A percentile compares a stretch with the other conserved stretches of the same genome.
Conservation (phyloP, 2,888 invertebrate genomes). For the Tortricodes alternella region DNA sequence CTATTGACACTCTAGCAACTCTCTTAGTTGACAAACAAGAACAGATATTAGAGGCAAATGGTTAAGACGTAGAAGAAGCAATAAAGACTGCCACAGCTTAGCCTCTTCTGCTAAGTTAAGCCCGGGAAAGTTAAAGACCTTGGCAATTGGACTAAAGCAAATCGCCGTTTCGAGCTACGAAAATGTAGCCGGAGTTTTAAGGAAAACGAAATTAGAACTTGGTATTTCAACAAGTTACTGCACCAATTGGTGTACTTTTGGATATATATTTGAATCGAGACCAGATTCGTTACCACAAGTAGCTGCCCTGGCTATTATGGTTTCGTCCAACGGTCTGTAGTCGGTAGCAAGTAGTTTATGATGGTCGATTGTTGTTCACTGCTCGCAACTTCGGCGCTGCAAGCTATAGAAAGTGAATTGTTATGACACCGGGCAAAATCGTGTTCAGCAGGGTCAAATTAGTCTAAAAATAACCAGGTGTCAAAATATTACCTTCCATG, state of each 20-base stretch:
- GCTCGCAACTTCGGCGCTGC: no score
- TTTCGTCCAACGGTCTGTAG: slow-evolving; percentile 98
- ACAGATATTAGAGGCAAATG: slow-evolving; percentile 94
- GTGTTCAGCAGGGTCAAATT: no score
- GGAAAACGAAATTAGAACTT: slow-evolving; percentile 89
- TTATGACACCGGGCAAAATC: no score
- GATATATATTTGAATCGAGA: slow-evolving; percentile 99
- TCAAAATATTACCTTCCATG: no score
- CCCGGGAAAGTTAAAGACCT: slow-evolving; percentile 91
- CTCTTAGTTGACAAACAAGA: slow-evolving; percentile 90
- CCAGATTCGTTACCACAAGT: slow-evolving; percentile 99
- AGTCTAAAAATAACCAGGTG: no score
- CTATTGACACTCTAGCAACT: slow-evolving; percentile 94
- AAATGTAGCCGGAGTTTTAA: slow-evolving; percentile 87
- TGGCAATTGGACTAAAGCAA: slow-evolving; percentile 94
- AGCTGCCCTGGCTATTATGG: slow-evolving; percentile 97
- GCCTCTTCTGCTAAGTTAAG: slow-evolving; percentile 92
- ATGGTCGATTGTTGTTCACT: no score
- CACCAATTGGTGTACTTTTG: slow-evolving; percentile 97
- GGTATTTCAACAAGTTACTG: slow-evolving; percentile 95
- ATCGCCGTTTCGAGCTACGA: slow-evolving; percentile 94
- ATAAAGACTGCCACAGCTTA: slow-evolving; percentile 90
- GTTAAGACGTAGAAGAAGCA: slow-evolving; percentile 93
- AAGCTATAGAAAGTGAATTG: no score
- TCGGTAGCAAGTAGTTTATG: no score